These are phyloP conservation scores for Charina bottae DNA, from an alignment of 2,113 vertebrate genomes.

Conservation along the genomic window DNA sequence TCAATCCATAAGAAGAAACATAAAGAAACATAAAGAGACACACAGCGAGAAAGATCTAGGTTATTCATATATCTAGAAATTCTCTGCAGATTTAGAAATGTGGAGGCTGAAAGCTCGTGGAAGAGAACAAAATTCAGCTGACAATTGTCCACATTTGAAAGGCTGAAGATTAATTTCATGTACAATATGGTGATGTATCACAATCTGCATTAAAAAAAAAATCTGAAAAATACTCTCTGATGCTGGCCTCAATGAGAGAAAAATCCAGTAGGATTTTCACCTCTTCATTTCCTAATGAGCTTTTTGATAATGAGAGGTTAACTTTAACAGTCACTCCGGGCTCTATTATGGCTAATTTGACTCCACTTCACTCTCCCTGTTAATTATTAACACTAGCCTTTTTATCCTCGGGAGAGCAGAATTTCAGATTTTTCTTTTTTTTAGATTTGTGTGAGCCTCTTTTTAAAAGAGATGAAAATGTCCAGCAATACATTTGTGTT, in stretches of 20 bases:
- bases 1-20: background rate
- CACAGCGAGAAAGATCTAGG: constrained; percentile 36
- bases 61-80: constrained; percentile 60
- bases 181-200: constrained; percentile 76
- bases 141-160: constrained; percentile 72
- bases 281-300: constrained; percentile 87
- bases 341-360: constrained; percentile 97
- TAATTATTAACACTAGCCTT: constrained; percentile 98
- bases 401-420: constrained; percentile 86
- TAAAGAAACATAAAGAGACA: background rate
- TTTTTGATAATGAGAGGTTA: constrained; percentile 86
- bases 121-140: constrained; percentile 67
- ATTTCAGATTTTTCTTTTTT: constrained; percentile 72
- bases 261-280: constrained; percentile 83
- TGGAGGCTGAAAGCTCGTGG: constrained; percentile 66
- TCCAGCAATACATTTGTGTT: constrained; percentile 70
- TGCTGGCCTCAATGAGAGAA: constrained; percentile 73
- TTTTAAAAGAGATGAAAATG: constrained; percentile 62
- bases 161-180: constrained; percentile 77
- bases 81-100: constrained; percentile 49
- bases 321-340: constrained; percentile 86
- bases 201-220: constrained; percentile 73
- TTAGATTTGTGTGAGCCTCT: constrained; percentile 67
- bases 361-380: constrained; percentile 85
- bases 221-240: constrained; percentile 79